phyloP scores from a whole-genome alignment of 2,888 invertebrate species.

The Philereme transversata region DNA sequence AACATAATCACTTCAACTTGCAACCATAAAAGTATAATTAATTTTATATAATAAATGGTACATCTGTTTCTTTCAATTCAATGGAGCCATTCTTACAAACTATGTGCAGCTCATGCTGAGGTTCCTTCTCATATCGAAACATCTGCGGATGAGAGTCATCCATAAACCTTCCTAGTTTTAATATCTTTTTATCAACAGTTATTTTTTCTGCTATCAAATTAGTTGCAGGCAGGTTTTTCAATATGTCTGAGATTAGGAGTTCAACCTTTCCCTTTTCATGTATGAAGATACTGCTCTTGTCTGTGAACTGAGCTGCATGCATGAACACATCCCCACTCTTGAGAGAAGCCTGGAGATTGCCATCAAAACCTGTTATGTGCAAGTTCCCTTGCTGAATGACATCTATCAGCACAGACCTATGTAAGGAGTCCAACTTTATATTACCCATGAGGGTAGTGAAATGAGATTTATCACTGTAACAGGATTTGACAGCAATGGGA shows the following conservation, averaged over 20 bases:
- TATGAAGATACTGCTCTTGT: conserved; percentile 79
- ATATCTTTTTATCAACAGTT: conserved; percentile 72
- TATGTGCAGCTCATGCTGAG: conserved; percentile 73
- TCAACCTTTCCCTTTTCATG: conserved; percentile 80
- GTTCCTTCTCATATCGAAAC: conserved; percentile 75
- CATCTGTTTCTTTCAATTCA: conserved; percentile 71
- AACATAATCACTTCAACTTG: conserved; percentile 23
- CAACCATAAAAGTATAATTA: conserved; percentile 17
- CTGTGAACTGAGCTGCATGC: conserved; percentile 71
- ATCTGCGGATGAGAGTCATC: conserved; percentile 76
- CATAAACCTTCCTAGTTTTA: conserved; percentile 76
- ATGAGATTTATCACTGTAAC: conserved; percentile 76
- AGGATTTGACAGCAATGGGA: conserved; percentile 71
- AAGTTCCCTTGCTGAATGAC: conserved; percentile 76
- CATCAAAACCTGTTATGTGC: conserved; percentile 73
- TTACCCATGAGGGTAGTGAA: conserved; percentile 78
- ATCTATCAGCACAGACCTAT: conserved; percentile 73
- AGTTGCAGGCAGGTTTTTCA: conserved; percentile 73
- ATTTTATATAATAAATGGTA: conserved; percentile 65
- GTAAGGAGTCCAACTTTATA: conserved; percentile 66
- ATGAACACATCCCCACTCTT: conserved; percentile 78
- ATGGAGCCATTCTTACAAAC: conserved; percentile 81
- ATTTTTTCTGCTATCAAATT: conserved; percentile 80
- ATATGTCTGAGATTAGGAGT: conserved; percentile 68
- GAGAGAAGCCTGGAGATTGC: conserved; percentile 71